Conservation (phyloP, 2,888 invertebrate genomes). For the Amphipyra tragopoginis region DNA sequence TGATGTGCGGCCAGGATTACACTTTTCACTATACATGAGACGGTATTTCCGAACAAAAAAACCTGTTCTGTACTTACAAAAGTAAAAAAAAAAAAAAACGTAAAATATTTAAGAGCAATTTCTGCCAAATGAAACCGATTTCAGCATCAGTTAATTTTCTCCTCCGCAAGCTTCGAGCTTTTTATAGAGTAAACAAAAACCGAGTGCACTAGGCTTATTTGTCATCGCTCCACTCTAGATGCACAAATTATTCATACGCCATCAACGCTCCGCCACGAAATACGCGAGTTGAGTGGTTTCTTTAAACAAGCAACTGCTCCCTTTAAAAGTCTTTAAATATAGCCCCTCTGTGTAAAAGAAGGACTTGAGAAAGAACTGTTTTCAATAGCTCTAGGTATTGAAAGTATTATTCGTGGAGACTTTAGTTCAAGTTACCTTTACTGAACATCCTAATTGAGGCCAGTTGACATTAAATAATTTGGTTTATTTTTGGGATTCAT, state of each 20-base stretch:
- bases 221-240: conserved; percentile 40
- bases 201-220: conserved; percentile 43
- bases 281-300: conserved; percentile 44
- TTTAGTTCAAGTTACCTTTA: no score
- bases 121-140: no score
- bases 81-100: no score
- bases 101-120: no score
- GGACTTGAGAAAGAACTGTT: conserved; percentile 1
- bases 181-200: conserved; percentile 17
- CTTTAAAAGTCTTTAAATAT: conserved; percentile 42
- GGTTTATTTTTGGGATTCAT: no score
- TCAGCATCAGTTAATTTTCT: conserved; percentile 30
- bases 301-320: conserved; percentile 38
- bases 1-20: no score
- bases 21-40: no score
- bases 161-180: not conserved
- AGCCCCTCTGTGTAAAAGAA: conserved; percentile 8
- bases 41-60: no score
- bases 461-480: no score
- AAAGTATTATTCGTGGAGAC: not conserved
- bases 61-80: no score
- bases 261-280: conserved; percentile 51
- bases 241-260: conserved; percentile 56
- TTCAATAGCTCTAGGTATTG: not conserved
- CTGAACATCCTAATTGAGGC: no score